These are phyloP conservation scores for Cremastobaeus sp. DNA, from an alignment of 2,888 invertebrate species.

Conservation along the genomic window DNA sequence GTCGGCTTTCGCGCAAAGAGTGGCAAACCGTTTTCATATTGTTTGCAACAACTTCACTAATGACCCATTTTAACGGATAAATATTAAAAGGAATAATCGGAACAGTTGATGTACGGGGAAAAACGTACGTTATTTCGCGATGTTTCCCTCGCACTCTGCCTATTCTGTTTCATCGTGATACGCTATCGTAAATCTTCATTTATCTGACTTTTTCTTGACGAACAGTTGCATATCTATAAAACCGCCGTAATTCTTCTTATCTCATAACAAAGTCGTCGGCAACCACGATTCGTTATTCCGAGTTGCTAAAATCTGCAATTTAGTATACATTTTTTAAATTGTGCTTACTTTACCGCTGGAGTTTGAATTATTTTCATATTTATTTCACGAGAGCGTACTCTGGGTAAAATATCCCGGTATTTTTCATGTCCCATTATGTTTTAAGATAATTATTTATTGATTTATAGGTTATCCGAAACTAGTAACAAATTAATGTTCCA, in stretches of 20 bases:
- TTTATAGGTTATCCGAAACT: too few relatives aligned
- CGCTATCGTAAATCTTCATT: slow-evolving; percentile 27
- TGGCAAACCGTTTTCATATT: neutral
- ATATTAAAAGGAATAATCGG: slow-evolving; percentile 27
- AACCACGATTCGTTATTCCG: slow-evolving; percentile 7
- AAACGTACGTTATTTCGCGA: slow-evolving; percentile 4
- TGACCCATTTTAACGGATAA: slow-evolving; percentile 4
- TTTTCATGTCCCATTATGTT: too few relatives aligned
- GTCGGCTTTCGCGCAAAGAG: neutral
- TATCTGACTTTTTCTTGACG: slow-evolving; percentile 27
- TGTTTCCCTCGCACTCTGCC: neutral
- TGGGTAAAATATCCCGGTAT: too few relatives aligned
- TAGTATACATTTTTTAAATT: neutral
- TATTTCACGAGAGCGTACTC: too few relatives aligned
- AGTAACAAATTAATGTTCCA: neutral
- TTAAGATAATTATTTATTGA: too few relatives aligned
- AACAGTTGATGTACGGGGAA: slow-evolving; percentile 30
- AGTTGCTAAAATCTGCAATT: slow-evolving; percentile 1
- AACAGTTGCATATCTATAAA: slow-evolving; percentile 30
- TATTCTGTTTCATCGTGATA: slow-evolving; percentile 27
- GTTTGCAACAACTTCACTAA: slow-evolving; percentile 13
- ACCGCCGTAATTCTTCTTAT: slow-evolving; percentile 36
- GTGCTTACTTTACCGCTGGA: neutral
- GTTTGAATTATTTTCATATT: too few relatives aligned
- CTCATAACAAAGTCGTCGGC: slow-evolving; percentile 26